Evolutionary conservation across 2,888 invertebrate genomes (phyloP).

Genomic region (Dryococelus australis): DNA sequence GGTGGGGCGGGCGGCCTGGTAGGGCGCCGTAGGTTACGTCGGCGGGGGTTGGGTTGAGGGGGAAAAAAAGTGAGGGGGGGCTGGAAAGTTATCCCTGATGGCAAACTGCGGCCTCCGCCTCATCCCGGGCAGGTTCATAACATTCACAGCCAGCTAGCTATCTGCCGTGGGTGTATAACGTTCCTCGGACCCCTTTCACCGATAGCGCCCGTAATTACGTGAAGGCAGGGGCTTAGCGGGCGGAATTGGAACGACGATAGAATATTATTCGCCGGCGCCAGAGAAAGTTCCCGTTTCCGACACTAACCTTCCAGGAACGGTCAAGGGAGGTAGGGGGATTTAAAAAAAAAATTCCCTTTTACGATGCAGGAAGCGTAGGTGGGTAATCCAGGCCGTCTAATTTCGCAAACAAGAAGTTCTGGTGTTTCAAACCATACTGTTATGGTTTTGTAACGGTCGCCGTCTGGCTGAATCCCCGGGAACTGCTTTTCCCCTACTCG

Average conservation of each 20-base stretch:
- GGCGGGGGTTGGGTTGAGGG: not conserved
- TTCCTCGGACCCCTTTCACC: not conserved
- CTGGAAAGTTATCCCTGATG: not conserved
- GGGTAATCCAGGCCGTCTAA: too few relatives aligned
- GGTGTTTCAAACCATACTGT: too few relatives aligned
- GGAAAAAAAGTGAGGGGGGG: not conserved
- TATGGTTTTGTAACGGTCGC: too few relatives aligned
- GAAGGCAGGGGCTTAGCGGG: not conserved
- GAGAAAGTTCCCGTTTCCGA: not conserved
- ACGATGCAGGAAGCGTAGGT: not conserved
- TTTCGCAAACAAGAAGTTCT: too few relatives aligned
- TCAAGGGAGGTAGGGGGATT: not conserved
- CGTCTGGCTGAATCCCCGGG: too few relatives aligned
- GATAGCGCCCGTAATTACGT: not conserved
- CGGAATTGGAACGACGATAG: slow-evolving; percentile 1
- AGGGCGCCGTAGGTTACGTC: not conserved
- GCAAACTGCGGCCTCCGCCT: not conserved
- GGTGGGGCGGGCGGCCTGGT: not conserved
- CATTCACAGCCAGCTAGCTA: not conserved
- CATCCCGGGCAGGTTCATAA: not conserved
- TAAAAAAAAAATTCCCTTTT: not conserved
- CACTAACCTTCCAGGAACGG: not conserved
- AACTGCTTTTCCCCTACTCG: too few relatives aligned
- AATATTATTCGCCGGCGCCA: not conserved
- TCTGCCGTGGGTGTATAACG: not conserved